Percentiles rank a stretch among this genome's conserved stretches.
Conservation (phyloP, 2,797 vertebrate genomes). For the Morus bassanus region DNA sequence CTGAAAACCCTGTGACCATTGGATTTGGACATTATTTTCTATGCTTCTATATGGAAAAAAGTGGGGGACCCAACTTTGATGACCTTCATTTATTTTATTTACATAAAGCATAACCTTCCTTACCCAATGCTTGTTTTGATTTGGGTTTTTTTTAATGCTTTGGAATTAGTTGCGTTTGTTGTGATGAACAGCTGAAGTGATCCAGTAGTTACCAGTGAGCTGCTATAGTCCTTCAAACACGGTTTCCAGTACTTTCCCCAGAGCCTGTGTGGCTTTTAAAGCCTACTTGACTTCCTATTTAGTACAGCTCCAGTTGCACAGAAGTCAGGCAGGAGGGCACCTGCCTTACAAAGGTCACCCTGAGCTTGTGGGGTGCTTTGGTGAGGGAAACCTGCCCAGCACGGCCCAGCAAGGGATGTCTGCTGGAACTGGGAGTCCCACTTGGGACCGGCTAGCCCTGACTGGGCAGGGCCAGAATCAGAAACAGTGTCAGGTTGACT, state of each 20-base stretch:
- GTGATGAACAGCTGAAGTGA: background rate
- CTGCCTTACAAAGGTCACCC: background rate
- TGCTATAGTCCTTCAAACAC: background rate
- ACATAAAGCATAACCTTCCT: background rate
- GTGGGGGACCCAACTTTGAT: background rate
- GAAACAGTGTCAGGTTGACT: background rate
- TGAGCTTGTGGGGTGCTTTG: background rate
- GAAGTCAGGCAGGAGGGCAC: background rate
- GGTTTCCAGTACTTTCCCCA: background rate
- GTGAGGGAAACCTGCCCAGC: background rate
- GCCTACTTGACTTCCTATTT: background rate
- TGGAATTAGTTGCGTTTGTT: background rate
- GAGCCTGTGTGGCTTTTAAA: background rate
- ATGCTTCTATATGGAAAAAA: background rate
- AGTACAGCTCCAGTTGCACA: background rate
- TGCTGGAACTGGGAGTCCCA: background rate
- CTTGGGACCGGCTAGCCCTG: background rate
- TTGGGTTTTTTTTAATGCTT: background rate
- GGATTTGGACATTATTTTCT: background rate
- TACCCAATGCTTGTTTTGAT: background rate
- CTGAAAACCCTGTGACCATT: background rate
- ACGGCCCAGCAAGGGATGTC: background rate
- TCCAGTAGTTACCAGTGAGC: background rate
- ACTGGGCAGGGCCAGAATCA: background rate
- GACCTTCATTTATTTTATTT: background rate